phyloP scores from a whole-genome alignment of 2,888 invertebrate species.

The Clusia tigrina region DNA sequence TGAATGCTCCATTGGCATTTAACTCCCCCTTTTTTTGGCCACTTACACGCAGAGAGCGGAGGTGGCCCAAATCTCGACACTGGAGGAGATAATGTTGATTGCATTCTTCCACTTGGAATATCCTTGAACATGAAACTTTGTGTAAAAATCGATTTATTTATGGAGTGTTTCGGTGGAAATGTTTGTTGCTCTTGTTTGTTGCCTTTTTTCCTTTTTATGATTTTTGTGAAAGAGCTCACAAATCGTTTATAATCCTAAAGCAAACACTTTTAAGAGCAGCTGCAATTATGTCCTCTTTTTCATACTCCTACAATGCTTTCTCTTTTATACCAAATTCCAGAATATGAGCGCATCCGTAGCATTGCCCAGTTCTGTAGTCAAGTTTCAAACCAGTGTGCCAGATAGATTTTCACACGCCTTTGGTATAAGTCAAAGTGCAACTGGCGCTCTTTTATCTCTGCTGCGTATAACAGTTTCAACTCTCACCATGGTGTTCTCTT shows the following conservation, averaged over 20 bases:
- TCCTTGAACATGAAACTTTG: constrained; percentile 13
- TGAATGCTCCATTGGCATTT: not conserved
- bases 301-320: not conserved
- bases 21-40: not conserved
- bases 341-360: not conserved
- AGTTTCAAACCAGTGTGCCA: not conserved
- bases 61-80: not conserved
- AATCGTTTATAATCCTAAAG: too few relatives aligned
- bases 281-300: not conserved
- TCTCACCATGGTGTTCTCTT: too few relatives aligned
- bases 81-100: constrained; percentile 7
- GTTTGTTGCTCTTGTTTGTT: not conserved
- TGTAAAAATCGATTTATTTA: constrained; percentile 11
- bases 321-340: too few relatives aligned
- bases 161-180: not conserved
- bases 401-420: not conserved
- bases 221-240: not conserved
- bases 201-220: not conserved
- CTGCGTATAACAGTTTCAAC: not conserved
- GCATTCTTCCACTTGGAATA: constrained; percentile 13
- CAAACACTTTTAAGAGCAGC: too few relatives aligned
- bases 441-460: not conserved
- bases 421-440: not conserved
- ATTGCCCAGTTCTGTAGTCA: not conserved
- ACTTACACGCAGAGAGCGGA: not conserved